A percentile compares a stretch with the other conserved stretches of the same genome.
Evolutionary conservation across 2,797 vertebrate species (phyloP).

Genomic region (Okamejei kenojei): DNA sequence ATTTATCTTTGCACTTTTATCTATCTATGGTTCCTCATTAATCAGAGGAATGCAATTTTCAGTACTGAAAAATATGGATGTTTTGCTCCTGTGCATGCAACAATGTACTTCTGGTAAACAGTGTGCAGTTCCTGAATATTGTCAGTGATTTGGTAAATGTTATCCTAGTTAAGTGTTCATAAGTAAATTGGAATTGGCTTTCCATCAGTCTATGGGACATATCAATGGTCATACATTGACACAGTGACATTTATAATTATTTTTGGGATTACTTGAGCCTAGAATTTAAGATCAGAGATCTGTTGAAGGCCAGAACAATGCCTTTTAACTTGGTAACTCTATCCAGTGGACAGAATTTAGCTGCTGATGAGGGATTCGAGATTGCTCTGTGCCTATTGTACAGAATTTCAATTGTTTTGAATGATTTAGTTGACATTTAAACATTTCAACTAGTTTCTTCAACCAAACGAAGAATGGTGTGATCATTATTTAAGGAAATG

Average conservation of each 20-base stretch:
- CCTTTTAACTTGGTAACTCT: not conserved
- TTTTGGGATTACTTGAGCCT: not conserved
- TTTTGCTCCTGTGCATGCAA: not conserved
- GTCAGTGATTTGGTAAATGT: not conserved
- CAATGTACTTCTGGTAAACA: not conserved
- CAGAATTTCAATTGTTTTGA: not conserved
- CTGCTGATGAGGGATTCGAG: not conserved
- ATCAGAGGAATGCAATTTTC: not conserved
- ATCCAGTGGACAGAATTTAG: not conserved
- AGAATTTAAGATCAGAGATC: not conserved
- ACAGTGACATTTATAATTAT: not conserved
- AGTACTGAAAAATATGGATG: not conserved
- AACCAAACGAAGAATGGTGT: not conserved
- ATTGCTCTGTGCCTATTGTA: not conserved
- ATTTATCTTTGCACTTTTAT: not conserved
- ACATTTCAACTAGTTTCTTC: not conserved
- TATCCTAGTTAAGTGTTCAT: not conserved
- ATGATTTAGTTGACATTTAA: not conserved
- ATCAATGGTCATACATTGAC: not conserved
- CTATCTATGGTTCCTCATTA: not conserved
- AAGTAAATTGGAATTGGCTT: not conserved
- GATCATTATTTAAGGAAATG: not conserved
- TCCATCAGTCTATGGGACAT: not conserved
- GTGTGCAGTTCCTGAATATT: not conserved
- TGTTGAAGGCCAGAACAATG: not conserved